Percentiles rank a stretch among this genome's conserved stretches.
phyloP scores from a whole-genome alignment of 2,888 invertebrate species.

The Acanthococcus lagerstroemiae region DNA sequence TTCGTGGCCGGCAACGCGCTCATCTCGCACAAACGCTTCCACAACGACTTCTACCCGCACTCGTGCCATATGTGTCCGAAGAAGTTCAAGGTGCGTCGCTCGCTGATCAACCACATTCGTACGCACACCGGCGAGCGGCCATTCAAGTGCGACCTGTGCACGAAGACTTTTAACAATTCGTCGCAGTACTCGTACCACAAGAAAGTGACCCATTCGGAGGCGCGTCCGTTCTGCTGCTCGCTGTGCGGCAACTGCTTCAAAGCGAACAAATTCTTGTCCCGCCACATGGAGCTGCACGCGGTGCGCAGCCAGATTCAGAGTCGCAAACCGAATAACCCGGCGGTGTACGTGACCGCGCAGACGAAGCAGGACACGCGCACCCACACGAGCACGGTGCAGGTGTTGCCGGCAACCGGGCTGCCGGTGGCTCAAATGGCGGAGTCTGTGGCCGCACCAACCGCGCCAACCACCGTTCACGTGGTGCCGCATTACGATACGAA shows the following conservation, averaged over 20 bases:
- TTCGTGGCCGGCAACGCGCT: slow-evolving; percentile 44
- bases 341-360: neutral
- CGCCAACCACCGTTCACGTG: neutral
- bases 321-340: slow-evolving; percentile 17
- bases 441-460: neutral
- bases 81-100: slow-evolving; percentile 43
- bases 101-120: slow-evolving; percentile 32
- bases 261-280: slow-evolving; percentile 31
- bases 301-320: slow-evolving; percentile 10
- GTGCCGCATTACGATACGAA: neutral
- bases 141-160: slow-evolving; percentile 31
- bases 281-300: slow-evolving; percentile 32
- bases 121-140: slow-evolving; percentile 34
- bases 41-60: slow-evolving; percentile 44
- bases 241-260: slow-evolving; percentile 41
- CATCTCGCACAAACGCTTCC: slow-evolving; percentile 48
- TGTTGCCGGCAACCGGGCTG: too few species aligned
- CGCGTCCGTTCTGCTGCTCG: slow-evolving; percentile 43
- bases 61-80: slow-evolving; percentile 46
- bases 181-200: slow-evolving; percentile 32
- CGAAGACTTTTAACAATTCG: slow-evolving; percentile 32
- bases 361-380: neutral
- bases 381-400: too few species aligned
- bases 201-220: slow-evolving; percentile 32
- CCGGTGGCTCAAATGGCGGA: neutral